phyloP scores from a whole-genome alignment of 2,888 invertebrate species.

The Machimus rusticus region DNA sequence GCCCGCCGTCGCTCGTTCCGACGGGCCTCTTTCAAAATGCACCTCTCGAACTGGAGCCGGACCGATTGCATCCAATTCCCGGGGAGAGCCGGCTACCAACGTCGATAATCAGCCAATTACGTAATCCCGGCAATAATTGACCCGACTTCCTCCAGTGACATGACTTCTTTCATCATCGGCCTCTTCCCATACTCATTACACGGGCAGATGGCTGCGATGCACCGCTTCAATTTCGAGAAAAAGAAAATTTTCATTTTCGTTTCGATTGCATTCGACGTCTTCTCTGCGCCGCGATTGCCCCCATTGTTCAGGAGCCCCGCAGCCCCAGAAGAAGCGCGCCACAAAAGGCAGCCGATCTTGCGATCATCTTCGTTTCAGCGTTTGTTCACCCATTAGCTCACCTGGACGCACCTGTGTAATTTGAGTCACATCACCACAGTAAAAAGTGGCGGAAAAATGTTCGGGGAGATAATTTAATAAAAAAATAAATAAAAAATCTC shows the following conservation, averaged over 20 bases:
- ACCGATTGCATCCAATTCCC: not conserved
- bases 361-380: not conserved
- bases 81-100: not conserved
- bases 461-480: not conserved
- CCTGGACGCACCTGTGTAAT: not conserved
- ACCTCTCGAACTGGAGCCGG: not conserved
- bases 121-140: not conserved
- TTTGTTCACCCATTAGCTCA: not conserved
- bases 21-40: not conserved
- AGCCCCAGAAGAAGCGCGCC: not conserved
- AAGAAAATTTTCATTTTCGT: not conserved
- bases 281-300: not conserved
- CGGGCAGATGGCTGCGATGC: not conserved
- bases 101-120: constrained; percentile 17
- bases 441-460: not conserved
- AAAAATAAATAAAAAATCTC: not conserved
- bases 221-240: not conserved
- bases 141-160: not conserved
- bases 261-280: not conserved
- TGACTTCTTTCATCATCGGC: not conserved
- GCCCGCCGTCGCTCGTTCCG: not conserved
- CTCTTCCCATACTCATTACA: not conserved
- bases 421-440: not conserved
- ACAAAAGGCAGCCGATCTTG: not conserved
- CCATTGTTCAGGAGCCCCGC: not conserved